Evolutionary conservation across 2,113 vertebrate genomes (phyloP).

Genomic region (Aptenodytes forsteri): DNA sequence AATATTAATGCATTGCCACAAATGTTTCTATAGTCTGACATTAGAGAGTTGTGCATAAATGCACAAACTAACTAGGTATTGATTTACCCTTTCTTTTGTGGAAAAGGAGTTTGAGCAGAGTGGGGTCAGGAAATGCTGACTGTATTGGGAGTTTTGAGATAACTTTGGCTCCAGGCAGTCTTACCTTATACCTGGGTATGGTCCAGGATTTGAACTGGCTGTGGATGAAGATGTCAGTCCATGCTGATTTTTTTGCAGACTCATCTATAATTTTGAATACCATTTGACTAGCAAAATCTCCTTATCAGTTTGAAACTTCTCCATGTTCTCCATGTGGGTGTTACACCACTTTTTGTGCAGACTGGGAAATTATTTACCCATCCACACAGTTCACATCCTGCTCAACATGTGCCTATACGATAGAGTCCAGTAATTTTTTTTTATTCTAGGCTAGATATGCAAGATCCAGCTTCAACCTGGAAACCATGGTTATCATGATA

Average conservation of each 20-base stretch:
- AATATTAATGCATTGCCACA: not conserved
- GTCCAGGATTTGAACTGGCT: not conserved
- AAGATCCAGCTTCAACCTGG: not conserved
- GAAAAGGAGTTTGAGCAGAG: not conserved
- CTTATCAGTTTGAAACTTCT: not conserved
- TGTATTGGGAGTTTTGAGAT: not conserved
- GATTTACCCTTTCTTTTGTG: conserved; percentile 13
- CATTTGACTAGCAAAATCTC: not conserved
- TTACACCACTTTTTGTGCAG: not conserved
- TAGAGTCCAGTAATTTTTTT: not conserved
- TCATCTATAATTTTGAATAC: not conserved
- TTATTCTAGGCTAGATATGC: not conserved
- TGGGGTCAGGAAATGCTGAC: not conserved
- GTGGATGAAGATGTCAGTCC: not conserved
- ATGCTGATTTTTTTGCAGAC: not conserved
- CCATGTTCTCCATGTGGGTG: not conserved
- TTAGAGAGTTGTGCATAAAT: not conserved
- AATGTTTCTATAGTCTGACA: not conserved
- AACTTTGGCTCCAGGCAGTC: conserved; percentile 50
- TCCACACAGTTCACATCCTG: not conserved
- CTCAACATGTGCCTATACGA: not conserved
- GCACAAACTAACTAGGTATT: conserved; percentile 21
- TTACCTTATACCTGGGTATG: not conserved
- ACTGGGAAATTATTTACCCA: not conserved
- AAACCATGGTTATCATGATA: not conserved